Evolutionary conservation across 2,888 invertebrate genomes (phyloP).

Genomic region (Seira sanloemensis): DNA sequence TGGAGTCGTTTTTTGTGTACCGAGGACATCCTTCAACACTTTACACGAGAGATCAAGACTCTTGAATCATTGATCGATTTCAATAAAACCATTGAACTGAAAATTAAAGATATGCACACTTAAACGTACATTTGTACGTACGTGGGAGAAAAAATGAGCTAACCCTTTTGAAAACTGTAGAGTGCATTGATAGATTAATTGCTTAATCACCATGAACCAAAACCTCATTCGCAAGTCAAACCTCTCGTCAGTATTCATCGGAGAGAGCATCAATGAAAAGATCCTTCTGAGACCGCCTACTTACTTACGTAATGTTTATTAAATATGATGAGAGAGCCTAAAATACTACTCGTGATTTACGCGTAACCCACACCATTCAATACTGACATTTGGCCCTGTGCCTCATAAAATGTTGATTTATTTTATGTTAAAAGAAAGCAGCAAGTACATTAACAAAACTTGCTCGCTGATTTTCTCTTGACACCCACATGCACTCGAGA

Average conservation of each 20-base stretch:
- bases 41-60: not conserved
- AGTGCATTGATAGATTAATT: not conserved
- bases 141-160: not conserved
- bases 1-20: no score
- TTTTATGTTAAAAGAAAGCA: not conserved
- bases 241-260: not conserved
- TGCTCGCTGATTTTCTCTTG: not conserved
- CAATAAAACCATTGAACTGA: not conserved
- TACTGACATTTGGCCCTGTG: conserved; percentile 10
- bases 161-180: not conserved
- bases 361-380: not conserved
- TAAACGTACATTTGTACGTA: not conserved
- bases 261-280: not conserved
- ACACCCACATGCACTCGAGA: not conserved
- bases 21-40: not conserved
- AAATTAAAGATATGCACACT: no score
- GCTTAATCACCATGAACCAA: no score
- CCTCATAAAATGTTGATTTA: conserved; percentile 9
- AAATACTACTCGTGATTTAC: not conserved
- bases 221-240: not conserved
- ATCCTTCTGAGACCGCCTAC: conserved; percentile 2
- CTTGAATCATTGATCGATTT: not conserved
- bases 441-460: not conserved
- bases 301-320: not conserved
- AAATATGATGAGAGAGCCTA: no score